phyloP scores from a whole-genome alignment of 2,113 vertebrate species.

The Panthera tigris region DNA sequence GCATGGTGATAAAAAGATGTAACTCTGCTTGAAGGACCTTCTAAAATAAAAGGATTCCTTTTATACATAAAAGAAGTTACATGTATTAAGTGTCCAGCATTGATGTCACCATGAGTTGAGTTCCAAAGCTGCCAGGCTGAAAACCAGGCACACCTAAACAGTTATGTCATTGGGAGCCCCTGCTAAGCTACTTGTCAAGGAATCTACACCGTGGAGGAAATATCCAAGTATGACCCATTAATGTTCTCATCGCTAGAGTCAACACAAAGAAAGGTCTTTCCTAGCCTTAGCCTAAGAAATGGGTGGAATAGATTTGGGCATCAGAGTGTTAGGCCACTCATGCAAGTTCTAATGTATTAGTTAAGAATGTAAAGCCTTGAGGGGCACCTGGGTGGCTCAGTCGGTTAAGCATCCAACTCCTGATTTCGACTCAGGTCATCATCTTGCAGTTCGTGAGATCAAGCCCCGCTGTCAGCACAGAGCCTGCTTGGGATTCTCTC shows the following conservation, averaged over 20 bases:
- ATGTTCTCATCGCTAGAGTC: constrained; percentile 13
- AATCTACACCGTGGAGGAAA: neutral
- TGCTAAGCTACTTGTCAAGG: neutral
- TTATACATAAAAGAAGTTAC: neutral
- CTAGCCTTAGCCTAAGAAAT: constrained; percentile 1
- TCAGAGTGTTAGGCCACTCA: neutral
- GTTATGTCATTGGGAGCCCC: neutral
- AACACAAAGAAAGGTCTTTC: constrained; percentile 4
- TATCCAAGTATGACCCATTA: neutral
- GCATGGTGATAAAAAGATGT: constrained; percentile 15
- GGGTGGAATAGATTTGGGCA: neutral
- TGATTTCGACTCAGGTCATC: no score
- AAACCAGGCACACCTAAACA: neutral
- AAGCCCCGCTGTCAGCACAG: no score
- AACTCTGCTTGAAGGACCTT: constrained; percentile 25
- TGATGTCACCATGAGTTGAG: neutral
- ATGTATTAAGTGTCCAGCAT: neutral
- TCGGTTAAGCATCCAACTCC: no score
- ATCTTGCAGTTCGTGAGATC: no score
- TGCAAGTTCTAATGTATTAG: neutral
- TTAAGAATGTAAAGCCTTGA: constrained; percentile 1
- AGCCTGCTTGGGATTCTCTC: no score
- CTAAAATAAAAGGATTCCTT: neutral
- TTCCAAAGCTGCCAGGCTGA: neutral
- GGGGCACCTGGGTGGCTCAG: no score